Evolutionary conservation across 1,140 invertebrate species (phyloP), one percentile per base, ranked within the genome.

Genomic region (Diabrotica undecimpunctata): DNA sequence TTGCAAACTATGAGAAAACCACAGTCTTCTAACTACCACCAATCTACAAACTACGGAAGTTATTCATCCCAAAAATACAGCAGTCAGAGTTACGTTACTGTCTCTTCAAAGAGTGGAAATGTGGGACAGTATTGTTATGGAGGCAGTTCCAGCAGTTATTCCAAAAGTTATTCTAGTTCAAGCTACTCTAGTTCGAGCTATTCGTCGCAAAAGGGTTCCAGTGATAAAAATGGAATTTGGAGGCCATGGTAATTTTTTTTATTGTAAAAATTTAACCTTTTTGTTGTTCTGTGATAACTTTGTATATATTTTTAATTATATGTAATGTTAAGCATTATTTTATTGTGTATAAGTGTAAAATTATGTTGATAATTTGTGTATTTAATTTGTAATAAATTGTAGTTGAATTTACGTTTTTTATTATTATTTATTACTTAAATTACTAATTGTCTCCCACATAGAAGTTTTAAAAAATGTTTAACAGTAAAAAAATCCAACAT

Each of bases 1-100:
- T 67, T 88, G 25, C 25, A 54, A 39, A 54, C n/a, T 37, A 7
- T 65, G 46, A 0, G 53, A 39, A 56, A 12, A 54, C 41, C 41
- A 10, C 8, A 8, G 8, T n/a, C 41, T 46, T 10, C 8, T 46
- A 4, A n/a, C 6, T 46, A 46, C n/a, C n/a, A 46, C n/a, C 41
- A 46, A 6, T 46, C 41, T 10, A 46, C 41, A 10, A 46, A 46
- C 41, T 46, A 46, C 6, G 41, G 41, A n/a, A 46, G n/a, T 46
- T 46, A n/a, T n/a, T 46, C 41, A 6, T 10, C 41, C 8, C 8
- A 46, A 4, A 46, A 46, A 46, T 46, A 46, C 41, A 46, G 41
- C n/a, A 46, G 41, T 6, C 8, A 46, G 8, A 46, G 41, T 46
- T 46, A 46, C n/a, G 41, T 46, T 10, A 46, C 41, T 46, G 41